Evolutionary conservation across 2,888 invertebrate genomes (phyloP), one percentile per base, ranked within the genome.

Genomic region (Drosophila macrospina): DNA sequence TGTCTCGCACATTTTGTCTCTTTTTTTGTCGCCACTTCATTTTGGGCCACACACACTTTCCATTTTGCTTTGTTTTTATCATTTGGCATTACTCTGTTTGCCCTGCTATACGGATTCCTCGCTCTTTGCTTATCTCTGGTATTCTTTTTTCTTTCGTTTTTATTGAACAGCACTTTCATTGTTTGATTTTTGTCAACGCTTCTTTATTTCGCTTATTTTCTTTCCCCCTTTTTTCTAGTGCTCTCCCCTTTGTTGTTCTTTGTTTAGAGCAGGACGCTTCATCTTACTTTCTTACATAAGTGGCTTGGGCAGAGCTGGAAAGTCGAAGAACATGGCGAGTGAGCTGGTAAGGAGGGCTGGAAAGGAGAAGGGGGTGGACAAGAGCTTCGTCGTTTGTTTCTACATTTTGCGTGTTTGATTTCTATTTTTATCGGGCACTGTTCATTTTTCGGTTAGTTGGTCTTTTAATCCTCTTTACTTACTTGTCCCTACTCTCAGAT

Each of bases 101-200:
- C 63, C 34, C 44, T 64, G 65, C 60, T 52, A 65, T 51, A 41
- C 30, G 60, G 60, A 37, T 69, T 69, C 48, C 60, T 64, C 61
- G 44, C 78, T 73, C 62, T 44, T 50, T 64, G 30, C 79, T 87
- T 82, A 87, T 87, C 85, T 67, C 41, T 44, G 44, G 10, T 20
- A 11, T 15, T 60, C 48, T 47, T 72, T 59, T 54, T 48, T 39
- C 13, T 36, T 37, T 34, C 54, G 30, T 64, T 72, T 82, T 73
- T 86, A 86, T 84, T 76, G 88, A 86, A 86, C 78, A 72, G 60
- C 83, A 57, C 64, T 78, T 80, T 80, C 68, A 70, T 84, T 84
- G 83, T 84, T 88, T 88, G 83, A 86, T 84, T 86, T 88, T 84
- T 86, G 86, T 83, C 88, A 83, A 80, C 74, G 78, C 75, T 84